Conservation (phyloP, 2,888 invertebrate genomes). For the Carcina quercana region DNA sequence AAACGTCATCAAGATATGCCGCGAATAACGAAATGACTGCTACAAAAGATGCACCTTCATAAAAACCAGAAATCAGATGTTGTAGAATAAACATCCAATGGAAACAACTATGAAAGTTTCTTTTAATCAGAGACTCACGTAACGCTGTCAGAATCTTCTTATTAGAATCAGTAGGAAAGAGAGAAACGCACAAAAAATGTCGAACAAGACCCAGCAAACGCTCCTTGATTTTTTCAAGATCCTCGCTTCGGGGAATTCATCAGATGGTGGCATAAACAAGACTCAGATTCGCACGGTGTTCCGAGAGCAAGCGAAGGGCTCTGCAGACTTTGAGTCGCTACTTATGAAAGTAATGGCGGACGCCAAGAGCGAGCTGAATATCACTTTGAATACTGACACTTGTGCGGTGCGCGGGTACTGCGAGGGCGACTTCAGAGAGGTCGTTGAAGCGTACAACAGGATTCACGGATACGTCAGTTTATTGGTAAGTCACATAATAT, state of each 20-base stretch:
- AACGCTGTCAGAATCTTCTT: too few species aligned
- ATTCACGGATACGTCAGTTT: conserved; percentile 90
- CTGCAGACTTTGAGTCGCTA: conserved; percentile 45
- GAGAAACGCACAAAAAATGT: conserved; percentile 44
- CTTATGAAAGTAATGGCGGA: conserved; percentile 54
- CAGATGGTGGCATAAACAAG: conserved; percentile 47
- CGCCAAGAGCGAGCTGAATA: conserved; percentile 43
- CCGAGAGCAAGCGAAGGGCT: conserved; percentile 45
- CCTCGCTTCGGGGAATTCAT: conserved; percentile 54
- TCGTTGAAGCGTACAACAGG: conserved; percentile 77
- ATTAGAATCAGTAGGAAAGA: too few species aligned
- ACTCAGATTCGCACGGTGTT: conserved; percentile 51
- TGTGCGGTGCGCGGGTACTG: conserved; percentile 78
- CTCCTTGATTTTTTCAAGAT: conserved; percentile 61
- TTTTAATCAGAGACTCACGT: too few species aligned
- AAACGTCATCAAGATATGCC: too few species aligned
- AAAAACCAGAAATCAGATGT: too few species aligned
- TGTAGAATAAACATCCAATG: too few species aligned
- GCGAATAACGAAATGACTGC: too few species aligned
- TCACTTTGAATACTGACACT: conserved; percentile 39
- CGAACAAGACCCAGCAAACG: conserved; percentile 49
- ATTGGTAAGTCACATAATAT: conserved; percentile 82
- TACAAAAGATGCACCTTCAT: too few species aligned
- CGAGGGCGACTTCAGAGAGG: conserved; percentile 72
- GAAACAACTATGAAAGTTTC: too few species aligned